These are phyloP conservation scores for Carterocephalus palaemon DNA, from an alignment of 2,888 invertebrate genomes.

Conservation along the genomic window DNA sequence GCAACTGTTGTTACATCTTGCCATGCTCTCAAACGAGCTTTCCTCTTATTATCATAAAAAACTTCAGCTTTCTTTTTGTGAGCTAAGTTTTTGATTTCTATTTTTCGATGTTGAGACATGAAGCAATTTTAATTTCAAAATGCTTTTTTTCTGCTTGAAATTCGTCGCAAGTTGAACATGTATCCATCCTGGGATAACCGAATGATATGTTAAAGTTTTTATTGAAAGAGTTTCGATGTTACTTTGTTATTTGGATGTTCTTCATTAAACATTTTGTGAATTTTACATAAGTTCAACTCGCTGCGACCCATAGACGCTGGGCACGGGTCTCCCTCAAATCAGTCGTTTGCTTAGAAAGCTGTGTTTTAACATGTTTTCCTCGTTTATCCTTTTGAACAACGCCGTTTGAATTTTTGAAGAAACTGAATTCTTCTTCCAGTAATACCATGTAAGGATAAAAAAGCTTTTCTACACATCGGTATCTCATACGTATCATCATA, in stretches of 20 bases:
- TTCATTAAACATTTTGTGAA: too few relatives aligned
- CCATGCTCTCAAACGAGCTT: conserved; percentile 23
- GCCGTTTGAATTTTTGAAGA: too few relatives aligned
- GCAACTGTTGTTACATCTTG: conserved; percentile 7
- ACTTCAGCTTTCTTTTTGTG: conserved; percentile 21
- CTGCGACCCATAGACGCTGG: too few relatives aligned
- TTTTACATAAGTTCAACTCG: conserved; percentile 24
- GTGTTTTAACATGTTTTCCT: too few relatives aligned
- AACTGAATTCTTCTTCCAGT: too few relatives aligned
- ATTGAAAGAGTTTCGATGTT: conserved; percentile 25
- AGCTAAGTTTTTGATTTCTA: conserved; percentile 21
- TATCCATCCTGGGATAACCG: conserved; percentile 26
- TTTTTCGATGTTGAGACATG: conserved; percentile 22
- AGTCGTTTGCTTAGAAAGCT: too few relatives aligned
- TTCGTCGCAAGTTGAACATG: conserved; percentile 24
- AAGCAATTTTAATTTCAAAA: conserved; percentile 25
- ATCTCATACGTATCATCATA: too few relatives aligned
- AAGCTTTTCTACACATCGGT: too few relatives aligned
- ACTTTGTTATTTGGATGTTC: conserved; percentile 24
- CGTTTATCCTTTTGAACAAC: too few relatives aligned
- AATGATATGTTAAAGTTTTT: conserved; percentile 26
- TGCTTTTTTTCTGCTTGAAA: conserved; percentile 27
- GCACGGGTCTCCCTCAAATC: too few relatives aligned
- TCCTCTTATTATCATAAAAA: conserved; percentile 23
- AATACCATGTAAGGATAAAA: too few relatives aligned